Evolutionary conservation across 2,888 invertebrate species (phyloP).

Genomic region (Torymus tubicola): DNA sequence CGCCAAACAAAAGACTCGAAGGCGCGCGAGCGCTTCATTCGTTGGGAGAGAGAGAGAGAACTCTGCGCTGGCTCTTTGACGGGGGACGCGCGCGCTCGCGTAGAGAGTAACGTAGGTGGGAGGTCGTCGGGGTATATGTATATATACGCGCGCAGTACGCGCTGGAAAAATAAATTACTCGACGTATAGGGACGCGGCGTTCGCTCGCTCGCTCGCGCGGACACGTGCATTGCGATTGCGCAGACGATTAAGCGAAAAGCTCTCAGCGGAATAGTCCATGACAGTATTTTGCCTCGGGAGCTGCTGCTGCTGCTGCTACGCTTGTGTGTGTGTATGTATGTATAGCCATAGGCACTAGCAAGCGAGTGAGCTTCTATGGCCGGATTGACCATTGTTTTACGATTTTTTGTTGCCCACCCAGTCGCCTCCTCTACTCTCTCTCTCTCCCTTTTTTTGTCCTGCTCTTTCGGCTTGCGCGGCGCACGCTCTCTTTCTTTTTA

Average conservation of each 20-base stretch:
- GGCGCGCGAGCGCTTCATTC: conserved; percentile 40
- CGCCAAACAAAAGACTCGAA: conserved; percentile 49
- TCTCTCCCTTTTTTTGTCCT: conserved; percentile 49
- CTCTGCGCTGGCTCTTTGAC: conserved; percentile 48
- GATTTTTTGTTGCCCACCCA: conserved; percentile 57
- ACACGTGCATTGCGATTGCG: conserved; percentile 56
- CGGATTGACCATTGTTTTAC: conserved; percentile 68
- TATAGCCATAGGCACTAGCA: too few species aligned
- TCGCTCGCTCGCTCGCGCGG: too few species aligned
- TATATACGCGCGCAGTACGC: background rate
- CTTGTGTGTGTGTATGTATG: background rate
- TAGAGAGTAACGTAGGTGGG: too few species aligned
- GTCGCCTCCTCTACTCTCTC: background rate
- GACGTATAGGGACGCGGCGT: conserved; percentile 39
- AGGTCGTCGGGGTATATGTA: too few species aligned
- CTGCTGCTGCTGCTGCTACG: conserved; percentile 4
- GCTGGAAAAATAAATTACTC: conserved; percentile 58
- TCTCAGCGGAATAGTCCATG: conserved; percentile 57
- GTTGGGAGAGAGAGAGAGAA: too few species aligned
- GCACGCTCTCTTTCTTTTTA: conserved; percentile 61
- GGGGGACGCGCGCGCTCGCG: background rate
- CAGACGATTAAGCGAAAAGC: conserved; percentile 59
- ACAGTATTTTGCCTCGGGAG: conserved; percentile 52
- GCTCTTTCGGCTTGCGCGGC: conserved; percentile 46
- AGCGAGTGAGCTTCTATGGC: conserved; percentile 47